Conservation (phyloP, 2,113 vertebrate genomes). For the Oncorhynchus clarkii region DNA sequence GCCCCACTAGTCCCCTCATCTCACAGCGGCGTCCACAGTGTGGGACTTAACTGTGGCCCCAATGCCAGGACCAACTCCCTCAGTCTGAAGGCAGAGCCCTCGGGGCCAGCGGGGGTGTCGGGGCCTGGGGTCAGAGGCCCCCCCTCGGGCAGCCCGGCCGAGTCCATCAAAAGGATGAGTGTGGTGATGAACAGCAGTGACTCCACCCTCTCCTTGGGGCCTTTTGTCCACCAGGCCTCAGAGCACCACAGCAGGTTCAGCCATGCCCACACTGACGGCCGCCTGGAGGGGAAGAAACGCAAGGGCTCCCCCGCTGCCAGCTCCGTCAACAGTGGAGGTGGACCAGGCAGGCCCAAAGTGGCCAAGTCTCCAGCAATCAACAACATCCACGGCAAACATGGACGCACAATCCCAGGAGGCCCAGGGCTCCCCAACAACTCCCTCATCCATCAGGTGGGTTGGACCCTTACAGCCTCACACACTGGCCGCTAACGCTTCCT, state of each 20-base stretch:
- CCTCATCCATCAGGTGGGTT: conserved; percentile 91
- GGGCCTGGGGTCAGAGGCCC: conserved; percentile 80
- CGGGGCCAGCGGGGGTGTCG: conserved; percentile 72
- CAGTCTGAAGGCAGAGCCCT: conserved; percentile 84
- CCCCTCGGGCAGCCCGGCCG: conserved; percentile 83
- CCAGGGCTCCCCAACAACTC: conserved; percentile 89
- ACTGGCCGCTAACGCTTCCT: background rate
- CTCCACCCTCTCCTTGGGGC: conserved; percentile 94
- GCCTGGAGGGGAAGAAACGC: conserved; percentile 89
- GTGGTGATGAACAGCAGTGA: conserved; percentile 97
- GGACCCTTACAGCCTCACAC: background rate
- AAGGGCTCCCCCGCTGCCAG: conserved; percentile 86
- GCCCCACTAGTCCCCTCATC: conserved; percentile 78
- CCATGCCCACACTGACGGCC: conserved; percentile 82
- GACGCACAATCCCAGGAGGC: conserved; percentile 84
- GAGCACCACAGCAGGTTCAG: conserved; percentile 82
- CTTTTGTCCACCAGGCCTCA: conserved; percentile 85
- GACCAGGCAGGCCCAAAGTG: conserved; percentile 84
- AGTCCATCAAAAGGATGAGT: conserved; percentile 97
- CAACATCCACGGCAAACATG: conserved; percentile 91
- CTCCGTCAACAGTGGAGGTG: conserved; percentile 64
- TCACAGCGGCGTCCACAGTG: conserved; percentile 76
- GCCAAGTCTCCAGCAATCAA: conserved; percentile 90
- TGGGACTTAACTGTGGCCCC: conserved; percentile 86
- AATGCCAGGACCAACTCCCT: conserved; percentile 81